Base-by-base conservation (phyloP, 2,888 invertebrate species). In the Romanomermis culicivorax region DNA sequence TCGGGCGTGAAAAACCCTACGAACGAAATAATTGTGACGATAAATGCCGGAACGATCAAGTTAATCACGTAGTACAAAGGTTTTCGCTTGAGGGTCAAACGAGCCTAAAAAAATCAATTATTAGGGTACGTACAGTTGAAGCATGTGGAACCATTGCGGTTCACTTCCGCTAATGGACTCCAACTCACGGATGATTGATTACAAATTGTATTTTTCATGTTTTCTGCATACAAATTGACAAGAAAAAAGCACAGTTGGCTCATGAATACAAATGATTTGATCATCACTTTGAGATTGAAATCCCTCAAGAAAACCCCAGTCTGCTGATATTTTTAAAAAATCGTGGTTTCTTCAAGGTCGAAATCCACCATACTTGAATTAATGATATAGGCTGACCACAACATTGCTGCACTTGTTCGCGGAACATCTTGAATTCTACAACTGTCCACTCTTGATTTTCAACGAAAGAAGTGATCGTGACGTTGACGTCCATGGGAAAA, bases 341-440 rank as follows among this genome's bases (percentile, higher is more conserved):
- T n/a, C n/a, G n/a, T n/a, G n/a, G n/a, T n/a, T n/a, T n/a, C n/a
- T n/a, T n/a, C n/a, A n/a, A n/a, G n/a, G n/a, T n/a, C n/a, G n/a
- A n/a, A n/a, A n/a, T n/a, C n/a, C n/a, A n/a, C n/a, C n/a, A n/a
- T n/a, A n/a, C 47, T 49, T 62, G 58, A 26, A 67, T 61, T 20
- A 66, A 60, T 23, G 68, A 65, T 61, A 65, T 69, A 56, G 65
- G 64, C 57, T 65, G 61, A 23, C 64, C 64, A 42, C 67, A 67
- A 53, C 67, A 67, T 17, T 59, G 57, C 59, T 68, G 68, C 52
- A 64, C n/a, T 24, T 25, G 7, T 24, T 30, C 23, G 4, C 56
- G 30, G 2, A 14, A 23, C 24, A 57, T 42, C 4, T 14, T 29
- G 49, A 48, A n/a, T 17, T 29, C 48, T 3, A 57, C 56, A 26